Percentiles rank a stretch among this genome's conserved stretches.
phyloP scores from a whole-genome alignment of 2,888 invertebrate species.

The Epinotia bilunana region DNA sequence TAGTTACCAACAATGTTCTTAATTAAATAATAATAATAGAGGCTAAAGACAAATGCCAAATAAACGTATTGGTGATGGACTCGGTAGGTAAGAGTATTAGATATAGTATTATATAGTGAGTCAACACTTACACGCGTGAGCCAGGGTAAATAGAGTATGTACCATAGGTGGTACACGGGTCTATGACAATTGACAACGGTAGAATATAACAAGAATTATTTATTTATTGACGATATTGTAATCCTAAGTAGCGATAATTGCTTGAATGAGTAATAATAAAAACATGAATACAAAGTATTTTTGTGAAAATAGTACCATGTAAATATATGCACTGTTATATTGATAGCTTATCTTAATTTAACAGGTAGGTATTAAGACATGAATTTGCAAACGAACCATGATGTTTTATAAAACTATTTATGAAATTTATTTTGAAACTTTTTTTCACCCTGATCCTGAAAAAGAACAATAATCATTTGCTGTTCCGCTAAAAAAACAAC shows the following conservation, averaged over 20 bases:
- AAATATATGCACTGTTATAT: constrained; percentile 3
- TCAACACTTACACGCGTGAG: not conserved
- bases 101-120: too few species aligned
- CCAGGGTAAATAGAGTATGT: not conserved
- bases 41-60: not conserved
- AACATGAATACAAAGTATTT: not conserved
- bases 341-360: not conserved
- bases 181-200: not conserved
- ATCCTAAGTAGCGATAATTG: not conserved
- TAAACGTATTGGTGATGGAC: not conserved
- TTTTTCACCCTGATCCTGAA: not conserved
- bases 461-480: too few species aligned
- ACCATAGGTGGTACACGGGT: not conserved
- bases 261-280: not conserved
- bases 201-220: not conserved
- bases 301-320: not conserved
- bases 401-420: constrained; percentile 1
- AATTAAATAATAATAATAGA: not conserved
- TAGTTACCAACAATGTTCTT: constrained; percentile 1
- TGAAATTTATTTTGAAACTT: not conserved
- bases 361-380: constrained; percentile 4
- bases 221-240: not conserved
- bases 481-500: too few species aligned
- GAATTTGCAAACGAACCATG: not conserved
- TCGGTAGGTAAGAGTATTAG: not conserved